Evolutionary conservation across 2,888 invertebrate species (phyloP).

Genomic region (Dendrolimus houi): DNA sequence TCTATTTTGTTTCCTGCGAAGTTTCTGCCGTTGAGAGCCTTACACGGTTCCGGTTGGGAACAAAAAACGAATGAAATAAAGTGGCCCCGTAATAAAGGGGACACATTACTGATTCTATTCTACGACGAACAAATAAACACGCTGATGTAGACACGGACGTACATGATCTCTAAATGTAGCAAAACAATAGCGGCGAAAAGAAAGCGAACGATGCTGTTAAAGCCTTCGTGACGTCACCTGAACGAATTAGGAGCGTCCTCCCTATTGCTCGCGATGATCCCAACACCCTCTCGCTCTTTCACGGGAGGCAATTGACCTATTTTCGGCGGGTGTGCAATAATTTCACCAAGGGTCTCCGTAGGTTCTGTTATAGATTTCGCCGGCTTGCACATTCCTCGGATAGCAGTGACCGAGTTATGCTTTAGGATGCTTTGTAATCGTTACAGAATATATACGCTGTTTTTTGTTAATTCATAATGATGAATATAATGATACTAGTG

Average conservation of each 20-base stretch:
- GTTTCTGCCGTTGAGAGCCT: too few relatives aligned
- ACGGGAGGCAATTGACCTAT: slow-evolving; percentile 72
- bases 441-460: slow-evolving; percentile 26
- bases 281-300: slow-evolving; percentile 41
- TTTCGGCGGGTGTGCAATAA: slow-evolving; percentile 68
- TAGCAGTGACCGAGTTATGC: slow-evolving; percentile 31
- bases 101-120: slow-evolving; percentile 37
- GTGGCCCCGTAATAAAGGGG: slow-evolving; percentile 12
- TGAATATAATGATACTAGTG: too few relatives aligned
- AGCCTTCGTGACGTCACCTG: slow-evolving; percentile 68
- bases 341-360: slow-evolving; percentile 58
- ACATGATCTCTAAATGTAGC: slow-evolving; percentile 21
- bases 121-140: slow-evolving; percentile 29
- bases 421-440: slow-evolving; percentile 35
- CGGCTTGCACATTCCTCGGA: slow-evolving; percentile 51
- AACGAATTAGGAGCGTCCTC: slow-evolving; percentile 59
- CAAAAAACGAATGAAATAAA: slow-evolving; percentile 19
- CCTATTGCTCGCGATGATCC: slow-evolving; percentile 41
- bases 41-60: neutral
- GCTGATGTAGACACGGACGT: slow-evolving; percentile 26
- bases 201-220: slow-evolving; percentile 54
- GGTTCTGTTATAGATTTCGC: slow-evolving; percentile 46
- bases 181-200: slow-evolving; percentile 59
- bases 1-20: neutral
- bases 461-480: slow-evolving; percentile 22